Base-by-base conservation (phyloP, 2,797 vertebrate genomes). In the Todus mexicanus region DNA sequence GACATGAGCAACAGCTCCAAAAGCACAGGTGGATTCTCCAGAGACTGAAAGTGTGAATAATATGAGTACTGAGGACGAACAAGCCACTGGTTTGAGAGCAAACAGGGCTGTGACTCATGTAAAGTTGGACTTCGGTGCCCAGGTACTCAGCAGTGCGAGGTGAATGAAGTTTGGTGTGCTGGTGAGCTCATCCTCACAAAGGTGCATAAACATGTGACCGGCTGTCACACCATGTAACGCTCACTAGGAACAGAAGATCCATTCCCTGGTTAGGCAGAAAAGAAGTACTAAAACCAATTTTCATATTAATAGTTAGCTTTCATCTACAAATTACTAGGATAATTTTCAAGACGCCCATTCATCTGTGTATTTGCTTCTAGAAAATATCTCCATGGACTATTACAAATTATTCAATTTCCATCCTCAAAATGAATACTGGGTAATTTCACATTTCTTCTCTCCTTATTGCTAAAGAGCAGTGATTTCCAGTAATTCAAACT, bases 21-120 rank as follows among this genome's bases (percentile, higher is more conserved):
- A 64, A 48, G 35, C 40, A 11, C 27, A 20, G 56, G 53, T 47
- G 43, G 38, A 21, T 87, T 93, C 42, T 76, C 59, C 26, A 33
- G n/a, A n/a, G n/a, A n/a, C 74, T 51, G 59, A 53, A 57, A 47
- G 33, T 2, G 1, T 15, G 43, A 38, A 38, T 42, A 33, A 31
- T 15, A 16, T 14, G 11, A 51, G 26, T 66, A 5, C 31, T 26
- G 65, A 66, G 38, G 48, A 76, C 47, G 59, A 71, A 47, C 0
- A 2, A 57, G n/a, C 11, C 0, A 0, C 42, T 2, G 6, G 11
- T 42, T 27, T 76, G 60, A 69, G 35, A 53, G 53, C 31, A 80
- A 66, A 80, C 10, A 61, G 33, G 29, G 17, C 53, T 1, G 0
- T 26, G 33, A 42, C 12, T 75, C 26, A 8, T 8, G 10, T 42